phyloP scores from a whole-genome alignment of 2,797 vertebrate species.

The Hippocampus kuda region DNA sequence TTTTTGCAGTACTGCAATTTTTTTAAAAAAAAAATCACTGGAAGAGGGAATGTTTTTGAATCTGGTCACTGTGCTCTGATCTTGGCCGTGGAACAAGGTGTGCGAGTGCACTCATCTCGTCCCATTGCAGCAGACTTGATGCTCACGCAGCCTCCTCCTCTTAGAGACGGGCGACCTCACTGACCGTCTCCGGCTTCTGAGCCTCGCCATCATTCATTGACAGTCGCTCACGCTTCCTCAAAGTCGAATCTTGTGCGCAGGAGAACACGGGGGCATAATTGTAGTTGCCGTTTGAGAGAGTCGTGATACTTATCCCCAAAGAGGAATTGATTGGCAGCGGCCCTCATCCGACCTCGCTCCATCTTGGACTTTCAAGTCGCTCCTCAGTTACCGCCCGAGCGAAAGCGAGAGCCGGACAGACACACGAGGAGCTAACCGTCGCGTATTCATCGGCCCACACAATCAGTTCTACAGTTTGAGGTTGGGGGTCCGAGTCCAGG shows the following conservation, averaged over 20 bases:
- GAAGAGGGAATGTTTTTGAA: not conserved
- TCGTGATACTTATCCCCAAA: constrained; percentile 40
- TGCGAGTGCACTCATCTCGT: constrained; percentile 16
- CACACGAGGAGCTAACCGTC: constrained; percentile 39
- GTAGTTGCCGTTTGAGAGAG: constrained; percentile 37
- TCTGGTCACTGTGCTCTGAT: constrained; percentile 13
- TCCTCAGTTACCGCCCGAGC: constrained; percentile 35
- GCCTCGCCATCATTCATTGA: constrained; percentile 30
- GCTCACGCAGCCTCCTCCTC: constrained; percentile 27
- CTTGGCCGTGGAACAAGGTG: constrained; percentile 9
- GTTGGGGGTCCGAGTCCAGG: no score
- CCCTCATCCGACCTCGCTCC: constrained; percentile 25
- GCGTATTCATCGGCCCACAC: constrained; percentile 53
- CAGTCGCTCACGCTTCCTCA: constrained; percentile 28
- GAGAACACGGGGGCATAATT: constrained; percentile 44
- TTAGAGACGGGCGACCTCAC: constrained; percentile 40
- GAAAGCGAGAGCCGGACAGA: constrained; percentile 30
- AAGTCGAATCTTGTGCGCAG: constrained; percentile 35
- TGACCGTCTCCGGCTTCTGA: constrained; percentile 39
- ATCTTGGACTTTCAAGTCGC: constrained; percentile 33
- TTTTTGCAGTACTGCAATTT: no score
- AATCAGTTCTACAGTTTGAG: constrained; percentile 37
- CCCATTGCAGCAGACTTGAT: constrained; percentile 19
- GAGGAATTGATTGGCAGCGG: constrained; percentile 28
- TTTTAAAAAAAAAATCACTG: no score